Conservation (phyloP, 2,888 invertebrate species). For the Phalera bucephala region DNA sequence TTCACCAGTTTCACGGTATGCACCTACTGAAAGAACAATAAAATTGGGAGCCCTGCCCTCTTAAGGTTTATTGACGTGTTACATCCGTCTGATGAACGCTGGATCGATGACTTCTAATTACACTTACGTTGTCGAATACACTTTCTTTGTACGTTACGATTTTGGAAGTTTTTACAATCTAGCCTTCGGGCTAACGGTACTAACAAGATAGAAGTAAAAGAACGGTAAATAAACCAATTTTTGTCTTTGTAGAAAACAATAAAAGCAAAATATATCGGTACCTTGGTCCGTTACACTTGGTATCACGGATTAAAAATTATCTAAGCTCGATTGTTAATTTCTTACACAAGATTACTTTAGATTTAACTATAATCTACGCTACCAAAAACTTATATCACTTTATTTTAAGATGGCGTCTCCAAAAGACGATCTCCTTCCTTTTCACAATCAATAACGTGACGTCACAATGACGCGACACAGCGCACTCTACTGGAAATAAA, state of each 20-base stretch:
- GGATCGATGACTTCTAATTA: constrained; percentile 69
- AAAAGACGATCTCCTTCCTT: constrained; percentile 77
- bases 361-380: constrained; percentile 80
- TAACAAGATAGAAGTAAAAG: constrained; percentile 55
- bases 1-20: constrained; percentile 49
- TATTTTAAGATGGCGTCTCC: constrained; percentile 82
- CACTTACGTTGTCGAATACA: constrained; percentile 32
- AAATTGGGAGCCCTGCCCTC: constrained; percentile 71
- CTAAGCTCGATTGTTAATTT: constrained; percentile 67
- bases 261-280: constrained; percentile 81
- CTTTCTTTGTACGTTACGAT: constrained; percentile 23
- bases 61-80: constrained; percentile 79
- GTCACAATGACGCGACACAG: constrained; percentile 77
- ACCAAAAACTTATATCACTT: constrained; percentile 85
- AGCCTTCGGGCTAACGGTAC: constrained; percentile 64
- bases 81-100: constrained; percentile 72
- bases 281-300: constrained; percentile 92
- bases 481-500: constrained; percentile 53
- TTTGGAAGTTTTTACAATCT: constrained; percentile 33
- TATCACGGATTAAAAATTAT: constrained; percentile 72
- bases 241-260: constrained; percentile 49
- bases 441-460: constrained; percentile 77
- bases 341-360: constrained; percentile 76
- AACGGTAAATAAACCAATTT: constrained; percentile 79
- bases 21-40: constrained; percentile 56